Percentiles rank a stretch among this genome's conserved stretches.
Evolutionary conservation across 37 sponge, comb jelly and placozoan genomes (phyloP).

Genomic region (Diacarnus erythraeanus): DNA sequence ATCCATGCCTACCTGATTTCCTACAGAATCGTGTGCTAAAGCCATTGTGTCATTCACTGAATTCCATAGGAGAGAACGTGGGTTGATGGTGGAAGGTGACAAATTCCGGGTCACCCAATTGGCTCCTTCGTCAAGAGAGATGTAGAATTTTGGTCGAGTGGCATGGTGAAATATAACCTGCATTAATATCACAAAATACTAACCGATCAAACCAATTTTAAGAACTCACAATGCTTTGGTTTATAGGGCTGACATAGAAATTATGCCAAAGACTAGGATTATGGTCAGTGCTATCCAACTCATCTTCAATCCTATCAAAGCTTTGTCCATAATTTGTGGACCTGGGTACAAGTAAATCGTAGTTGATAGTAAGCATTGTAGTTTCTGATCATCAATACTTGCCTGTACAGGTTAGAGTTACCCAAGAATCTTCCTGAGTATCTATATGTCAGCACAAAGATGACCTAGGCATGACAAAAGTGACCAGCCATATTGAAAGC

Average conservation of each 20-base stretch:
- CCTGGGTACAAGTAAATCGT: too few species aligned
- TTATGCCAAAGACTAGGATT: slow-evolving; percentile 14
- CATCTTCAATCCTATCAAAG: slow-evolving; percentile 11
- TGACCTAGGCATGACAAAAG: too few species aligned
- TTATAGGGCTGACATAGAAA: slow-evolving; percentile 31
- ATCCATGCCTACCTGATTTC: not conserved
- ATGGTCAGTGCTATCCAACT: not conserved
- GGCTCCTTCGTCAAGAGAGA: slow-evolving; percentile 57
- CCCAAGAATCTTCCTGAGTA: not conserved
- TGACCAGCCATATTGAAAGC: too few species aligned
- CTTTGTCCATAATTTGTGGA: slow-evolving; percentile 52
- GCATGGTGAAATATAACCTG: slow-evolving; percentile 64
- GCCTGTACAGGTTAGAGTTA: not conserved
- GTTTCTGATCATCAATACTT: not conserved
- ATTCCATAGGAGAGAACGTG: slow-evolving; percentile 42
- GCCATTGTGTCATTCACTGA: slow-evolving; percentile 21
- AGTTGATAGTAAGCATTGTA: too few species aligned
- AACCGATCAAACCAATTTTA: not conserved
- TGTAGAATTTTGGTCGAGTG: slow-evolving; percentile 19
- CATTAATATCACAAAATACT: not conserved
- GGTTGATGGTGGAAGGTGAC: slow-evolving; percentile 28
- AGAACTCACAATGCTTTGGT: slow-evolving; percentile 41
- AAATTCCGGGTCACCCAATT: slow-evolving; percentile 8
- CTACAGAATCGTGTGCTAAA: slow-evolving; percentile 11
- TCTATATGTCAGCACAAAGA: not conserved